Evolutionary conservation across 2,888 invertebrate species (phyloP), one percentile per base, ranked within the genome.

Genomic region (Troglohyphantes excavatus): DNA sequence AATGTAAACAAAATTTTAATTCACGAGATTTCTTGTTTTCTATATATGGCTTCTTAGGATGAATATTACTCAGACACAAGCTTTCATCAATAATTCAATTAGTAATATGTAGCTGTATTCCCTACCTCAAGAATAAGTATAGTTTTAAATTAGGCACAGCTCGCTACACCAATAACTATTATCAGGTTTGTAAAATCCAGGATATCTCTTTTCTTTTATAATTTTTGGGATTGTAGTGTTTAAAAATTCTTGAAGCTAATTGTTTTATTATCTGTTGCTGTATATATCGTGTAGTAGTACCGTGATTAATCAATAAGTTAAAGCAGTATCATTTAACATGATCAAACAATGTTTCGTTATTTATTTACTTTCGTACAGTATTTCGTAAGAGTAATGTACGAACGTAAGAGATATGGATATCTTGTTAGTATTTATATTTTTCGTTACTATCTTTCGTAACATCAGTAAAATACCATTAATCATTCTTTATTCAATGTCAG

Each of bases 51-150:
- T 68, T 68, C 68, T 65, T 27, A n/a, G 65, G 26, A 26, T 13
- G 65, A 65, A 63, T 13, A 21, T 7, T 63, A 26, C 9, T 63
- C 23, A 26, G 13, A 11, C 11, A 26, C 23, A 21, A 46, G 53
- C n/a, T 46, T 79, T 79, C 33, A 82, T 82, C 61, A 75, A 73
- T 84, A 84, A 84, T 84, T 84, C 21, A 84, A 84, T 84, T 84
- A 84, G 46, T 73, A 70, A 13, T 39, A 67, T 84, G 83, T 84
- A 84, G 73, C 29, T 46, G 83, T 84, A 84, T 65, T 43, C 6
- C 65, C 11, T 59, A 46, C 46, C 17, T 17, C 46, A 7, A 13
- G n/a, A 33, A 9, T 53, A n/a, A 46, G 29, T 53, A 59, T 33
- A 61, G 76, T 63, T 61, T 76, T 21, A 13, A 43, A 9, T 70